Evolutionary conservation across 2,888 invertebrate species (phyloP).

Genomic region (Fragum sueziense): DNA sequence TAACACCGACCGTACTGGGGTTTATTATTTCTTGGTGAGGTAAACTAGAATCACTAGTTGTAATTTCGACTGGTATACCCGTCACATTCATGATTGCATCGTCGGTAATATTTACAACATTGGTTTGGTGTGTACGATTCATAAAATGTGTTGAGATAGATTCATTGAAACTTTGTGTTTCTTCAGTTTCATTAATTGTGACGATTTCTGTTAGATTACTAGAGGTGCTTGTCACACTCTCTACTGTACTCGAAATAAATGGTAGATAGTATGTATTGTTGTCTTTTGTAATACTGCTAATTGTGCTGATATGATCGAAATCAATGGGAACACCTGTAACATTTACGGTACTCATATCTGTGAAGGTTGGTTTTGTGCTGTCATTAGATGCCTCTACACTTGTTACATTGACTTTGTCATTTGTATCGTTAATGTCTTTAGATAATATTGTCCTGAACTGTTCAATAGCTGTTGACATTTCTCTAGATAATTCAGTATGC

Average conservation of each 20-base stretch:
- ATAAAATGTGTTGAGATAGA: no score
- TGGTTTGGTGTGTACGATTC: no score
- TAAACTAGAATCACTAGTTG: background rate
- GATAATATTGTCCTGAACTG: background rate
- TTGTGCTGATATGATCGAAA: background rate
- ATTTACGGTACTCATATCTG: background rate
- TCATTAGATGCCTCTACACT: background rate
- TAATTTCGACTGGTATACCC: background rate
- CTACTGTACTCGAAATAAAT: no score
- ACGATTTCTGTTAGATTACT: no score
- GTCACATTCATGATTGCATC: background rate
- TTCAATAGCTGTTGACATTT: background rate
- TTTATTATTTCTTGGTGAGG: background rate
- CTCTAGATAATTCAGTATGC: background rate
- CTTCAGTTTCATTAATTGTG: no score
- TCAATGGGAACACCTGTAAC: background rate
- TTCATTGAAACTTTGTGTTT: no score
- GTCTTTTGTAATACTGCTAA: no score
- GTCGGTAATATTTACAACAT: background rate
- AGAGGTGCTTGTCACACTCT: no score
- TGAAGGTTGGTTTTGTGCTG: background rate
- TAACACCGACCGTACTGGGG: background rate
- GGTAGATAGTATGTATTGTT: no score
- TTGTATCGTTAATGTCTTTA: background rate
- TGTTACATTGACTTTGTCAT: background rate